Conservation (phyloP, 2,113 vertebrate genomes). For the Calidris pugnax region DNA sequence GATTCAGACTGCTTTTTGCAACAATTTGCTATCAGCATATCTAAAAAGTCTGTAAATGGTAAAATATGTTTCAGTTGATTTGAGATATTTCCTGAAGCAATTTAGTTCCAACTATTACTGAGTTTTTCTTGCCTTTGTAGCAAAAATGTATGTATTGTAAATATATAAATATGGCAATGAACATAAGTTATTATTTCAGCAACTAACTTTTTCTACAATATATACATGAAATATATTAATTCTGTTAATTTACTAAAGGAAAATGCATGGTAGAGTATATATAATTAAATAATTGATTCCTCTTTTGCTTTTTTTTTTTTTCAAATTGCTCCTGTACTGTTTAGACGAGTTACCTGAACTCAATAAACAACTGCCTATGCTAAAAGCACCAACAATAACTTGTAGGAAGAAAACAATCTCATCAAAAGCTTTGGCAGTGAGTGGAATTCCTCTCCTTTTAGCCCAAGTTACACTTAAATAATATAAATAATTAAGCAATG, state of each 20-base stretch:
- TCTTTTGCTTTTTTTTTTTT: background rate
- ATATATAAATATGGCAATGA: background rate
- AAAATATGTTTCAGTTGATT: background rate
- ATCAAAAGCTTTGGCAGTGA: slow-evolving; percentile 5
- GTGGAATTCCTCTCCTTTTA: background rate
- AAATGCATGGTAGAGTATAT: background rate
- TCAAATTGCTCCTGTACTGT: background rate
- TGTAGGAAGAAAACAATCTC: background rate
- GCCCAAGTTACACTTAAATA: background rate
- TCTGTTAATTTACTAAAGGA: background rate
- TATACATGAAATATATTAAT: rapidly evolving
- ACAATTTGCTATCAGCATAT: background rate
- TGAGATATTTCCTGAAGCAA: background rate
- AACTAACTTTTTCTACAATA: background rate
- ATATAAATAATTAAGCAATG: background rate
- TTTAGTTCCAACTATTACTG: background rate
- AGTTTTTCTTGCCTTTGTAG: background rate
- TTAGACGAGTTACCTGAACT: background rate
- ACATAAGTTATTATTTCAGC: background rate
- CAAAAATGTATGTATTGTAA: background rate
- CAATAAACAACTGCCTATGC: background rate
- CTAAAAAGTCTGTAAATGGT: background rate
- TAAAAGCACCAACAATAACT: background rate
- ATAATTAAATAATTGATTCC: background rate
- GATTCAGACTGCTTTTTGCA: background rate